These are phyloP conservation scores for Heliocidaris tuberculata DNA, from an alignment of 35 echinoderm and acorn worm species.

Conservation along the genomic window DNA sequence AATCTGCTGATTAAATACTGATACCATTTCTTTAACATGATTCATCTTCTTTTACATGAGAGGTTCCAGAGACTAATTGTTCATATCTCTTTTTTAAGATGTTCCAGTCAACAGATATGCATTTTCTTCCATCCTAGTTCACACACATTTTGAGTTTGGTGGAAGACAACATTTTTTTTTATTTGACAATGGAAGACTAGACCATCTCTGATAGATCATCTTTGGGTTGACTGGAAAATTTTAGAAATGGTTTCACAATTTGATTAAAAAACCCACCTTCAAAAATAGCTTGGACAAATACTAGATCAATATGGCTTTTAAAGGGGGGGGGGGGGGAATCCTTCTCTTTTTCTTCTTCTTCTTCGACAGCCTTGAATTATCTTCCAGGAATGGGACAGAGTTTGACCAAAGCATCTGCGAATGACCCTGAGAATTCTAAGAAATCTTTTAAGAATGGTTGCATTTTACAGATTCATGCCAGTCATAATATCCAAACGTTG, in stretches of 20 bases:
- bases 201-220: neutral
- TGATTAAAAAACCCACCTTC: neutral
- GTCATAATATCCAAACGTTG: neutral
- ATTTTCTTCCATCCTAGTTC: neutral
- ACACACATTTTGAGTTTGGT: constrained; percentile 20
- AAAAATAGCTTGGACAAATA: neutral
- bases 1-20: no score
- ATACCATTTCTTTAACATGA: no score
- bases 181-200: constrained; percentile 21
- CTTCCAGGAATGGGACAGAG: neutral
- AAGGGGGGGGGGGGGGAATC: neutral
- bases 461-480: neutral
- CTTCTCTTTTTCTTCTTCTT: neutral
- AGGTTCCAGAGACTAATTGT: no score
- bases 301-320: neutral
- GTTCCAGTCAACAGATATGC: neutral
- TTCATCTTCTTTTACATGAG: no score
- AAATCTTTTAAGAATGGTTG: neutral
- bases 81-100: no score
- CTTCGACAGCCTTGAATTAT: neutral
- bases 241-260: neutral
- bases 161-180: constrained; percentile 22
- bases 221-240: neutral
- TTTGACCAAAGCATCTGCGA: neutral
- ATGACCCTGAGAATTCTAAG: neutral